Evolutionary conservation across 2,113 vertebrate species (phyloP).

Genomic region (Galemys pyrenaicus): DNA sequence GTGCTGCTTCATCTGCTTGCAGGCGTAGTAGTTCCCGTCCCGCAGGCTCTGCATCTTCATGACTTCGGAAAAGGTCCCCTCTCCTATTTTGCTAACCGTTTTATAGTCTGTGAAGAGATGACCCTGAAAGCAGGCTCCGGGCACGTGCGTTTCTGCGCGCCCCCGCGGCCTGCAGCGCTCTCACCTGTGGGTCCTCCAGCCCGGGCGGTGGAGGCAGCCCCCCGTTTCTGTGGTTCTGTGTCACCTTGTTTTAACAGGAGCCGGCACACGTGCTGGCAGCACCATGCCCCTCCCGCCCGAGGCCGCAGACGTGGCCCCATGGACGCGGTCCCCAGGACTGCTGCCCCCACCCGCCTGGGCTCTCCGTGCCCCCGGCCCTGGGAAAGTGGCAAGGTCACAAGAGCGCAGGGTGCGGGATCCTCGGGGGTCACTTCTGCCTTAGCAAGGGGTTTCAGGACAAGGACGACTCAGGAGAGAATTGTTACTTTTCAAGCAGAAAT

Average conservation of each 20-base stretch:
- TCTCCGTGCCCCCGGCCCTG: neutral
- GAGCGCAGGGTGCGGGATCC: accelerated
- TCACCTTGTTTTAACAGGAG: too few relatives aligned
- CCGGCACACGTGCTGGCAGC: too few relatives aligned
- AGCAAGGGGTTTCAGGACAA: neutral
- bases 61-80: slow-evolving; percentile 93
- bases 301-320: too few relatives aligned
- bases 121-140: too few relatives aligned
- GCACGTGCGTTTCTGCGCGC: neutral
- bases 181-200: too few relatives aligned
- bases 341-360: neutral
- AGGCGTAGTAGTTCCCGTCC: slow-evolving; percentile 89
- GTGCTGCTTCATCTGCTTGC: slow-evolving; percentile 92
- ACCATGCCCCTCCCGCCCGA: too few relatives aligned
- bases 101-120: slow-evolving; percentile 86
- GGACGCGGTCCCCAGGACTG: neutral
- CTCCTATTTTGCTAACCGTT: slow-evolving; percentile 90
- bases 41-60: slow-evolving; percentile 90
- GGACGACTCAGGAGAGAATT: neutral
- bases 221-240: too few relatives aligned
- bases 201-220: too few relatives aligned
- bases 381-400: neutral
- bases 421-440: neutral
- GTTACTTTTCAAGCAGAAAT: neutral
- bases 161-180: neutral